These are phyloP conservation scores for Pseudochirops corinnae DNA, from an alignment of 2,797 vertebrate species.

Conservation along the genomic window DNA sequence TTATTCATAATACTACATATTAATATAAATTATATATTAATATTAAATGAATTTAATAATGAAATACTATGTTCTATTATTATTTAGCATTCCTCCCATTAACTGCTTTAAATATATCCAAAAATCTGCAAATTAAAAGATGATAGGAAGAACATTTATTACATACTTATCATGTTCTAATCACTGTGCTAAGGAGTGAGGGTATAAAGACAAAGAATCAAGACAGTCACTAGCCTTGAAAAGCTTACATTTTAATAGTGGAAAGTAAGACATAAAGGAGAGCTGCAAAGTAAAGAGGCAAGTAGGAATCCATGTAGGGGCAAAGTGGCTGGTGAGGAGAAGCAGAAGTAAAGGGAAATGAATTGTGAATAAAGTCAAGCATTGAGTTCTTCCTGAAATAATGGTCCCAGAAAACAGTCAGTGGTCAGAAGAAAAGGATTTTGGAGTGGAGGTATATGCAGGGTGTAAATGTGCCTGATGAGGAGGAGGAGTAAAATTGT, in stretches of 20 bases:
- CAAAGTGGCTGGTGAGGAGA: background rate
- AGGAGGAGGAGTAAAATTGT: background rate
- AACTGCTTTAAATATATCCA: conserved; percentile 16
- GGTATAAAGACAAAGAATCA: background rate
- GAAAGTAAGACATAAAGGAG: background rate
- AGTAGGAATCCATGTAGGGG: background rate
- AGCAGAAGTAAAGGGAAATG: background rate
- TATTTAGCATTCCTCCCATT: conserved; percentile 46
- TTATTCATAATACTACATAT: background rate
- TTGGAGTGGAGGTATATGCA: background rate
- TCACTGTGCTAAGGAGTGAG: background rate
- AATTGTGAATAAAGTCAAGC: background rate
- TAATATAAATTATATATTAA: background rate
- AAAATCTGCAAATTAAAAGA: conserved; percentile 18
- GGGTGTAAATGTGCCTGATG: background rate
- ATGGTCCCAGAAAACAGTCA: background rate
- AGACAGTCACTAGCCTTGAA: background rate
- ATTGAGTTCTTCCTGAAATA: background rate
- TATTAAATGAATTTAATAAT: conserved; percentile 15
- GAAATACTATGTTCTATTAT: conserved; percentile 44
- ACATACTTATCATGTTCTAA: background rate
- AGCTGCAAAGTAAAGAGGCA: background rate
- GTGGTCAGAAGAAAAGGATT: background rate
- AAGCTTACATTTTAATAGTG: background rate
- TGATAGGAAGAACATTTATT: background rate